Evolutionary conservation across 2,113 vertebrate species (phyloP).

Genomic region (Pterophyllum scalare): DNA sequence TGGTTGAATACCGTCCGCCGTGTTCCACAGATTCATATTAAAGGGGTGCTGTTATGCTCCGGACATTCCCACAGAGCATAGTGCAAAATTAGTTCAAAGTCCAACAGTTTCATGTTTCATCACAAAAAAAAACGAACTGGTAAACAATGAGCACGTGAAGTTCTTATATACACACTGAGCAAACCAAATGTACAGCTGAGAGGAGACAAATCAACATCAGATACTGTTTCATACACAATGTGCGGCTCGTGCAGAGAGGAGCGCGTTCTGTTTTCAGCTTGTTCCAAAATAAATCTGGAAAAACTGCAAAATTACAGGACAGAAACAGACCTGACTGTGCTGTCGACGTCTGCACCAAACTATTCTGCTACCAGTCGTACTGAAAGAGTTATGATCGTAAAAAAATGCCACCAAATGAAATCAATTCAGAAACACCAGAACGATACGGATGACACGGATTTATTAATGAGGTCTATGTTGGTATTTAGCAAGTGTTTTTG

Average conservation of each 20-base stretch:
- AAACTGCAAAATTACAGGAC: neutral
- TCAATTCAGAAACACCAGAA: neutral
- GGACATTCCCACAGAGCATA: constrained; percentile 59
- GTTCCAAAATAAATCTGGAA: neutral
- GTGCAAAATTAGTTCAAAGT: constrained; percentile 80
- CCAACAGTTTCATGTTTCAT: constrained; percentile 42
- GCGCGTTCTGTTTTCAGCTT: constrained; percentile 17
- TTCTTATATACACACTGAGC: constrained; percentile 57
- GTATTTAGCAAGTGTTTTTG: neutral
- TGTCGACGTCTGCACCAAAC: constrained; percentile 41
- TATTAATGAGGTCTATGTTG: neutral
- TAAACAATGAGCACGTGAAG: constrained; percentile 3
- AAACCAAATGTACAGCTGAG: constrained; percentile 1
- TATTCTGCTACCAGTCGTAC: constrained; percentile 30
- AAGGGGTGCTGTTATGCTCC: constrained; percentile 77
- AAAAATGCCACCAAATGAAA: neutral
- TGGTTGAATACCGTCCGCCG: constrained; percentile 29
- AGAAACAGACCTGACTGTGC: neutral
- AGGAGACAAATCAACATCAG: constrained; percentile 10
- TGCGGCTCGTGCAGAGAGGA: constrained; percentile 18
- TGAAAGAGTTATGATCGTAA: constrained; percentile 9
- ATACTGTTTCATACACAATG: neutral
- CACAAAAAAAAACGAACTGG: constrained; percentile 9
- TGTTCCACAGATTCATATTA: constrained; percentile 69
- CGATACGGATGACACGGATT: neutral